These are phyloP conservation scores for Chiridota heheva DNA, from an alignment of 35 echinoderm and acorn worm species.

Conservation along the genomic window DNA sequence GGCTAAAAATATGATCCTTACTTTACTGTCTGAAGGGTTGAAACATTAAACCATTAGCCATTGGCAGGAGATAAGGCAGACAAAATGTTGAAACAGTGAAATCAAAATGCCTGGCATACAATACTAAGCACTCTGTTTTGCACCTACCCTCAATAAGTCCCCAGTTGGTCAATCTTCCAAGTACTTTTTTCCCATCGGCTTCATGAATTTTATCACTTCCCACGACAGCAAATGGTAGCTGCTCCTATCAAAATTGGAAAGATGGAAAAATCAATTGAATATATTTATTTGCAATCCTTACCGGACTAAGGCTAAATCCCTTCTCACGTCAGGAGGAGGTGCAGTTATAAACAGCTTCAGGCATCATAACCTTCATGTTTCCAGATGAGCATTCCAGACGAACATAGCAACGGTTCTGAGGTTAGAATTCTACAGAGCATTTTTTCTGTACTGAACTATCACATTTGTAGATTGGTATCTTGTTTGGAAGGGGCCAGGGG, in stretches of 20 bases:
- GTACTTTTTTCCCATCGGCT: constrained; percentile 77
- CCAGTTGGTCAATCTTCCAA: constrained; percentile 98
- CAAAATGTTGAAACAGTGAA: too few species aligned
- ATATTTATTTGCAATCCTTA: not conserved
- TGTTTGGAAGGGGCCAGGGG: too few species aligned
- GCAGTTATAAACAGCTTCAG: not conserved
- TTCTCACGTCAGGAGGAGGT: not conserved
- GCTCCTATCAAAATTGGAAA: constrained; percentile 58
- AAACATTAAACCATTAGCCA: too few species aligned
- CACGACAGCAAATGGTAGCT: constrained; percentile 99
- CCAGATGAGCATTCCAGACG: too few species aligned
- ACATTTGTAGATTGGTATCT: too few species aligned
- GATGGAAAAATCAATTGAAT: not conserved
- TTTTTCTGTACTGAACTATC: too few species aligned
- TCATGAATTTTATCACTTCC: constrained; percentile 95
- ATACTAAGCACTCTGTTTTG: not conserved
- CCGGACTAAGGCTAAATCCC: not conserved
- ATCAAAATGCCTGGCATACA: not conserved
- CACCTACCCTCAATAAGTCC: constrained; percentile 93
- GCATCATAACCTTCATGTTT: too few species aligned
- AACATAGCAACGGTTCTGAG: too few species aligned
- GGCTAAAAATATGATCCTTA: too few species aligned
- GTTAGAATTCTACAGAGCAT: too few species aligned
- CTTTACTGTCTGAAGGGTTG: too few species aligned
- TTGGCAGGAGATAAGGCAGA: too few species aligned